Evolutionary conservation across 2,113 vertebrate species (phyloP).

Genomic region (Callipepla squamata): DNA sequence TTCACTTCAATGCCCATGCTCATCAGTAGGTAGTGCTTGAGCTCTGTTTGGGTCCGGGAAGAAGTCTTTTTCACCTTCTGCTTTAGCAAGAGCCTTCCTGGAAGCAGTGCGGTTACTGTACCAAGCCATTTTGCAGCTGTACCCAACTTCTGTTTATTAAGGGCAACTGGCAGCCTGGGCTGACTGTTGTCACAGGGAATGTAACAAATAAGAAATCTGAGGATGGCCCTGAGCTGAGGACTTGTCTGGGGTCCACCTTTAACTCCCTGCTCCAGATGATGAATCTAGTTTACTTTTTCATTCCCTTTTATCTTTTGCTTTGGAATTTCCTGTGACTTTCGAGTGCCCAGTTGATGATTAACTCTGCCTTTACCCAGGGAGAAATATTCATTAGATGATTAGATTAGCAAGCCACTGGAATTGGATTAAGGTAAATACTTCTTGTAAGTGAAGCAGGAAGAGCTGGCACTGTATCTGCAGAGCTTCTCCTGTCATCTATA

Average conservation of each 20-base stretch:
- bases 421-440: slow-evolving; percentile 70
- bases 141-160: background rate
- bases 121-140: background rate
- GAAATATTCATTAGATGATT: slow-evolving; percentile 67
- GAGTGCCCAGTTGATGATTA: slow-evolving; percentile 43
- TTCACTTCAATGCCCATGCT: background rate
- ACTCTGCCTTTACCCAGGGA: slow-evolving; percentile 42
- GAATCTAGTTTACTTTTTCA: background rate
- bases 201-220: background rate
- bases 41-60: background rate
- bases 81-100: background rate
- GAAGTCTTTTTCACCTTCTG: background rate
- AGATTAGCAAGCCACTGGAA: slow-evolving; percentile 68
- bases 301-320: background rate
- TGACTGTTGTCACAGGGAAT: background rate
- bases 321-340: slow-evolving; percentile 50
- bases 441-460: slow-evolving; percentile 46
- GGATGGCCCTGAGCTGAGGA: background rate
- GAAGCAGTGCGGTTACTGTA: background rate
- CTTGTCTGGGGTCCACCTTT: background rate
- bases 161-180: background rate
- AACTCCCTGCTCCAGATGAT: background rate
- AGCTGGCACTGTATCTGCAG: slow-evolving; percentile 20
- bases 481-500: slow-evolving; percentile 1
- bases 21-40: background rate